phyloP scores from a whole-genome alignment of 2,113 vertebrate species.

The Pelecanus crispus region DNA sequence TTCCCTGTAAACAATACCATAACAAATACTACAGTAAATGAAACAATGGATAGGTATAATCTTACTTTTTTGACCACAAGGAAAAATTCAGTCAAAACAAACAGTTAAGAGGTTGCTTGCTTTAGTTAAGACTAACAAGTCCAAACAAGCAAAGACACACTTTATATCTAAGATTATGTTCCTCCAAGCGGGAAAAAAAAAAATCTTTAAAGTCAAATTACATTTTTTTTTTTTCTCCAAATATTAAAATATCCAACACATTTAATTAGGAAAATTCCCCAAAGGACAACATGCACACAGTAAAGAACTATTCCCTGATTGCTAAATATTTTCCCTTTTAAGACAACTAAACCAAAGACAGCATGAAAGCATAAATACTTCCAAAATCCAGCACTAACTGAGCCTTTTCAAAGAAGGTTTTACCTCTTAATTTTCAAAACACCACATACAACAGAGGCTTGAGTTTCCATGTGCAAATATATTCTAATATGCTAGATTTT shows the following conservation, averaged over 20 bases:
- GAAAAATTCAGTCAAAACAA: background rate
- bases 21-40: background rate
- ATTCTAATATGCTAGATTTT: background rate
- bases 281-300: background rate
- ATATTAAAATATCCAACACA: background rate
- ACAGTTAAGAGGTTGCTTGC: background rate
- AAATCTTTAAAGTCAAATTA: background rate
- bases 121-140: background rate
- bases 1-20: background rate
- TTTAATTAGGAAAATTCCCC: background rate
- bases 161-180: background rate
- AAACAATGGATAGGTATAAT: constrained; percentile 18
- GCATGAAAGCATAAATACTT: background rate
- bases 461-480: background rate
- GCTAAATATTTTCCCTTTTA: background rate
- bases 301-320: background rate
- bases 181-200: background rate
- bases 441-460: background rate
- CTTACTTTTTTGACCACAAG: background rate
- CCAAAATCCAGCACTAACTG: background rate
- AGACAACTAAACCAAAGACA: background rate
- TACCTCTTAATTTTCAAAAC: background rate
- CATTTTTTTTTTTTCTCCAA: background rate
- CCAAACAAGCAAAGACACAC: background rate
- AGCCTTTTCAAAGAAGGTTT: background rate